Percentiles rank a stretch among this genome's conserved stretches.
These are phyloP conservation scores for Tetrao urogallus DNA, from an alignment of 2,113 vertebrate genomes.

Conservation along the genomic window DNA sequence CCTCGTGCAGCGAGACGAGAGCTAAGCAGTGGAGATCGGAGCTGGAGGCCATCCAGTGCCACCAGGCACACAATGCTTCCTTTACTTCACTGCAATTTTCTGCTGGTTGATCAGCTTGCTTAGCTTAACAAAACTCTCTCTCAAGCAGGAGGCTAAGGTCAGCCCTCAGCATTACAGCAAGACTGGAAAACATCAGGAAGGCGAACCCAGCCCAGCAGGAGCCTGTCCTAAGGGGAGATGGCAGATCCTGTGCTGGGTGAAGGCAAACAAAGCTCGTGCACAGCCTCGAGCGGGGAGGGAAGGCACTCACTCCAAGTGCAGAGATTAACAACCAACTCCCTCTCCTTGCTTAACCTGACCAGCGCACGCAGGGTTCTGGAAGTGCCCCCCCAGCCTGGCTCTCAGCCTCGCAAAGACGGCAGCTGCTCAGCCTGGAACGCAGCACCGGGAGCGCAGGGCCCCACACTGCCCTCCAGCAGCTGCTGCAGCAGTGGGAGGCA, in stretches of 20 bases:
- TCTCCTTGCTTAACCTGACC: neutral
- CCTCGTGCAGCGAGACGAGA: neutral
- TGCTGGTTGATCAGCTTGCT: neutral
- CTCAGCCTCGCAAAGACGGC: rapidly evolving
- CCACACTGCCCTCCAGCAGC: neutral
- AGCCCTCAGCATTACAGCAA: neutral
- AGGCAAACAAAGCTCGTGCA: neutral
- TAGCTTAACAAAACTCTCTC: neutral
- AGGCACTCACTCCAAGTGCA: neutral
- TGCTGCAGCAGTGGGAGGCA: neutral
- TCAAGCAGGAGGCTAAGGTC: neutral
- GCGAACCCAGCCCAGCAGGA: conserved; percentile 18
- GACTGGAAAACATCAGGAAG: conserved; percentile 18
- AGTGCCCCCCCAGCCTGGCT: neutral
- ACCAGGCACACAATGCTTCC: neutral
- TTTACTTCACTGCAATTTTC: neutral
- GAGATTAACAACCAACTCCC: neutral
- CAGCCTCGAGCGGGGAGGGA: neutral
- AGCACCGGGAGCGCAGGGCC: neutral
- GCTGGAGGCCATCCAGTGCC: neutral
- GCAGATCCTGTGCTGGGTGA: neutral
- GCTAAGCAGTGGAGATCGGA: neutral
- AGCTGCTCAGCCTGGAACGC: neutral
- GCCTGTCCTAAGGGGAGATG: neutral
- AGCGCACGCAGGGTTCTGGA: rapidly evolving